phyloP scores from a whole-genome alignment of 2,797 vertebrate species.

The Gymnopithys bicolor region DNA sequence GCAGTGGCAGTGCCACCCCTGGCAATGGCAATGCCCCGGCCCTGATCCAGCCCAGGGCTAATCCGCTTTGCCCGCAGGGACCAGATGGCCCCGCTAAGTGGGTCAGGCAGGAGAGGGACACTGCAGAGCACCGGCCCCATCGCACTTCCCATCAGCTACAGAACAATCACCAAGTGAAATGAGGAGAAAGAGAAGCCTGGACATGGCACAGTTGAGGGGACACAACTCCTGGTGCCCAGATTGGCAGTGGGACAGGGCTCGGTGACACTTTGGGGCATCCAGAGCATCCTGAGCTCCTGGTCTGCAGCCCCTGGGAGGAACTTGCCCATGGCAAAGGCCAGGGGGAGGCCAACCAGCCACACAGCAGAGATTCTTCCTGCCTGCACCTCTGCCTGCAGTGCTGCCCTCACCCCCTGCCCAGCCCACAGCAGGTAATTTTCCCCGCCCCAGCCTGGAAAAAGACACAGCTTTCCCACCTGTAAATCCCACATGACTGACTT shows the following conservation, averaged over 20 bases:
- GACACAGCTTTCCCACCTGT: not conserved
- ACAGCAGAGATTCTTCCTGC: not conserved
- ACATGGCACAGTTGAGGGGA: accelerated
- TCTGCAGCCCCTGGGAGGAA: not conserved
- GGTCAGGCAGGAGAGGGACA: not conserved
- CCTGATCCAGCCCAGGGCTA: not conserved
- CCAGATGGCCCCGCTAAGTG: constrained; percentile 36
- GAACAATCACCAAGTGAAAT: accelerated
- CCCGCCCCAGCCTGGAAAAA: not conserved
- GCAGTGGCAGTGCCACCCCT: too few species aligned
- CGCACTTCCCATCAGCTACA: not conserved
- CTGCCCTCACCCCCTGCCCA: not conserved
- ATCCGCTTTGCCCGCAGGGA: not conserved
- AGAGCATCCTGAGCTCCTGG: not conserved
- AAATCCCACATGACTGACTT: accelerated
- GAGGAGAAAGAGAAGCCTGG: not conserved
- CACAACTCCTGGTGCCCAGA: accelerated
- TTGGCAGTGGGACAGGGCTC: accelerated
- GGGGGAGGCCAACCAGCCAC: not conserved
- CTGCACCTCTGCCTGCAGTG: not conserved
- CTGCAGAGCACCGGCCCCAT: not conserved
- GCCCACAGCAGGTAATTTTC: not conserved
- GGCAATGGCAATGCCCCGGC: not conserved
- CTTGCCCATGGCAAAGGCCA: not conserved
- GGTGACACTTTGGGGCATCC: accelerated